Conservation (phyloP, 2,113 vertebrate genomes). For the Amblyopsis rosae region DNA sequence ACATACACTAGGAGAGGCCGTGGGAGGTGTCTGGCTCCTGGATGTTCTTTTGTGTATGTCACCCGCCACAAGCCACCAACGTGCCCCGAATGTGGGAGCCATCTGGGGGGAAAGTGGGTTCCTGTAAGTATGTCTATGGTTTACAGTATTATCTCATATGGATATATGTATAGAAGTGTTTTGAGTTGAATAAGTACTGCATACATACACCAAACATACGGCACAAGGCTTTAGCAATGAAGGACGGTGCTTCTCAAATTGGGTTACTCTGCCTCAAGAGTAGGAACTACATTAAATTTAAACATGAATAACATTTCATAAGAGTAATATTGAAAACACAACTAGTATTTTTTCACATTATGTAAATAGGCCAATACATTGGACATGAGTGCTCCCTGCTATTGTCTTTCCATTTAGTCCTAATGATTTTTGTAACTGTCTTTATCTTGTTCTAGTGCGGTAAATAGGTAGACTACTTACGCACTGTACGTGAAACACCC, state of each 20-base stretch:
- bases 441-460: not conserved
- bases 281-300: too few relatives aligned
- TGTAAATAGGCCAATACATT: too few relatives aligned
- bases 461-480: too few relatives aligned
- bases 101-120: constrained; percentile 94
- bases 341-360: too few relatives aligned
- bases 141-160: not conserved
- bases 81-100: constrained; percentile 87
- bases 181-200: too few relatives aligned
- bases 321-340: too few relatives aligned
- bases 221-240: too few relatives aligned
- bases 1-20: constrained; percentile 94
- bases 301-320: too few relatives aligned
- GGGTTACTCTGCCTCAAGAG: too few relatives aligned
- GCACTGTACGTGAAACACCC: not conserved
- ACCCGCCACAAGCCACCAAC: constrained; percentile 94
- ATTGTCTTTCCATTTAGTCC: not conserved
- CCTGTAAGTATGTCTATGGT: constrained; percentile 74
- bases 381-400: too few relatives aligned
- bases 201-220: too few relatives aligned
- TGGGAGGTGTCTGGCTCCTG: constrained; percentile 89
- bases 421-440: not conserved
- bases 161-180: not conserved
- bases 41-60: constrained; percentile 91
- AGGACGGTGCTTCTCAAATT: too few relatives aligned